Percentiles rank a stretch among this genome's conserved stretches.
Evolutionary conservation across 2,113 vertebrate species (phyloP).

Genomic region (Naja naja): DNA sequence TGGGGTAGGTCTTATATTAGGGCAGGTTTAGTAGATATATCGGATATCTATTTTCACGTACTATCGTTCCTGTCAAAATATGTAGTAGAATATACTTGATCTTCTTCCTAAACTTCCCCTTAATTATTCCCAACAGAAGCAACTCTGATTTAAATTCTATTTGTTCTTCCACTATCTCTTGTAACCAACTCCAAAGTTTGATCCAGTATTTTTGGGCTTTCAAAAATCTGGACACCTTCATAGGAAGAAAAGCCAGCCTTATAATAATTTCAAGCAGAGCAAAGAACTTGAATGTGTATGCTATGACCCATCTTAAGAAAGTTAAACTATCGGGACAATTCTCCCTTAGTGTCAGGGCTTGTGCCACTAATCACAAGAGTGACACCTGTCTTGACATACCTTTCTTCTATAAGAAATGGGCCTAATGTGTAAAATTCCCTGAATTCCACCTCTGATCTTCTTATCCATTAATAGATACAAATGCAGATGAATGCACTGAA

Average conservation of each 20-base stretch:
- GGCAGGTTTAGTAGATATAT: no score
- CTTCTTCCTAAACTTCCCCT: no score
- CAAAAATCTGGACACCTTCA: background rate
- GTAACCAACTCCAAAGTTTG: no score
- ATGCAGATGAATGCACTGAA: background rate
- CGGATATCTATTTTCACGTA: no score
- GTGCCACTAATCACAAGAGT: background rate
- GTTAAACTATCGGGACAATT: background rate
- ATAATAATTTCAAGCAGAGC: background rate
- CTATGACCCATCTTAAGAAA: background rate
- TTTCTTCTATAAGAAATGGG: background rate
- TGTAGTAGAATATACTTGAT: no score
- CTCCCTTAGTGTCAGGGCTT: background rate
- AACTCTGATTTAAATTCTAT: no score
- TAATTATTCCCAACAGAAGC: no score
- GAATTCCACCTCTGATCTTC: background rate
- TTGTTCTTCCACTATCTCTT: no score
- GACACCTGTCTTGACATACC: background rate
- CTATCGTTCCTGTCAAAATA: no score
- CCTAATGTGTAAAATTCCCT: background rate
- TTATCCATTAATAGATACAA: background rate
- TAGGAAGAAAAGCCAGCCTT: background rate
- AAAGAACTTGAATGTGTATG: background rate
- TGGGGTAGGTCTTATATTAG: no score
- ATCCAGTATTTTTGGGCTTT: no score